A percentile compares a stretch with the other conserved stretches of the same genome.
Evolutionary conservation across 2,797 vertebrate species (phyloP).

Genomic region (Xerus rutilus): DNA sequence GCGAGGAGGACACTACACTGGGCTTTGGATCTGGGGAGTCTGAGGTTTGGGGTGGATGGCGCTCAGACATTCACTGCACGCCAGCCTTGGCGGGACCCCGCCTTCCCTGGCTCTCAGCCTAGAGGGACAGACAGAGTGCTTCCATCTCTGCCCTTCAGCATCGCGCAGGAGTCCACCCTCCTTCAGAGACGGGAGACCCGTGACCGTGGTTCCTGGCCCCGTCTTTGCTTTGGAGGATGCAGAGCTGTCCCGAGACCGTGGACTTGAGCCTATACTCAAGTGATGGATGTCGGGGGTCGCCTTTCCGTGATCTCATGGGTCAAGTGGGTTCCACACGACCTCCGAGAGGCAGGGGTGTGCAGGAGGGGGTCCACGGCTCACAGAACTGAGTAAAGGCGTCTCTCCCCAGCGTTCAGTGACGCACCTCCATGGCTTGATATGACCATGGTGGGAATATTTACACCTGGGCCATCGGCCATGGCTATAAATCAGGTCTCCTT

Average conservation of each 20-base stretch:
- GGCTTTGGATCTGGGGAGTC: background rate
- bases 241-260: background rate
- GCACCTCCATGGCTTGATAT: background rate
- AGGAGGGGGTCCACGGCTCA: background rate
- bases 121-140: background rate
- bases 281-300: background rate
- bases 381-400: fast-evolving
- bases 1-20: background rate
- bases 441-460: background rate
- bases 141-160: background rate
- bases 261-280: no score
- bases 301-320: background rate
- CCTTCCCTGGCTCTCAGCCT: background rate
- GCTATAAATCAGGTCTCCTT: background rate
- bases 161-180: background rate
- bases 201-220: background rate
- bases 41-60: background rate
- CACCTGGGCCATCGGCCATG: background rate
- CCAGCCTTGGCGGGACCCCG: background rate
- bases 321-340: background rate
- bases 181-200: background rate
- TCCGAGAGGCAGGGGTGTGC: background rate
- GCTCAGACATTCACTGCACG: background rate
- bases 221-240: background rate
- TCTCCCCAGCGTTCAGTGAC: background rate